phyloP scores from a whole-genome alignment of 92 coral and sea anemone genomes.

The Palythoa grandiflora region DNA sequence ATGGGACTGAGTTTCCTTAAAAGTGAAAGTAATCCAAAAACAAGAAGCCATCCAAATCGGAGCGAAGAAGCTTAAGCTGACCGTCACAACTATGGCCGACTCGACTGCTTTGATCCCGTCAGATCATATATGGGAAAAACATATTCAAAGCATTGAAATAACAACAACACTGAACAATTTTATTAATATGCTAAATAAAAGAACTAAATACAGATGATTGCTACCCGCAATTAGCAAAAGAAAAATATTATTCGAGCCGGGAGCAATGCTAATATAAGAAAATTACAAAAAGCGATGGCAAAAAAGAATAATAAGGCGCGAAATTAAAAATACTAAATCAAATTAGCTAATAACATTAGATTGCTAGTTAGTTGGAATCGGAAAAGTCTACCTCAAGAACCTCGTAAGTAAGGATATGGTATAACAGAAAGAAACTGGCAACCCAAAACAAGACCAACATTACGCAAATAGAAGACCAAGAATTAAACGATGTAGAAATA shows the following conservation, averaged over 20 bases:
- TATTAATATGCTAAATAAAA: no score
- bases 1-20: slow-evolving; percentile 58
- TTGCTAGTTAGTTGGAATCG: no score
- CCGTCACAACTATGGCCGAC: slow-evolving; percentile 60
- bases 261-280: no score
- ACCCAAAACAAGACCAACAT: slow-evolving; percentile 62
- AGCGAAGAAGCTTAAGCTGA: slow-evolving; percentile 54
- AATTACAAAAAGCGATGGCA: no score
- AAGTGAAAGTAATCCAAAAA: slow-evolving; percentile 58
- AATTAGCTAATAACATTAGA: no score
- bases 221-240: no score
- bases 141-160: slow-evolving; percentile 57
- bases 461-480: slow-evolving; percentile 64
- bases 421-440: slow-evolving; percentile 66
- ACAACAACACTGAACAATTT: no score
- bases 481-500: slow-evolving; percentile 33
- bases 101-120: slow-evolving; percentile 49
- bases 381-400: slow-evolving; percentile 62
- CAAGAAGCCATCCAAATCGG: slow-evolving; percentile 51
- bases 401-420: slow-evolving; percentile 50
- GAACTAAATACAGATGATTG: no score
- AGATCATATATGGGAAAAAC: slow-evolving; percentile 66
- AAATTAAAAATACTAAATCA: no score
- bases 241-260: no score
- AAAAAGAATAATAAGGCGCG: no score